Conservation (phyloP, 2,888 invertebrate genomes). For the Gisinianus flammeolus region DNA sequence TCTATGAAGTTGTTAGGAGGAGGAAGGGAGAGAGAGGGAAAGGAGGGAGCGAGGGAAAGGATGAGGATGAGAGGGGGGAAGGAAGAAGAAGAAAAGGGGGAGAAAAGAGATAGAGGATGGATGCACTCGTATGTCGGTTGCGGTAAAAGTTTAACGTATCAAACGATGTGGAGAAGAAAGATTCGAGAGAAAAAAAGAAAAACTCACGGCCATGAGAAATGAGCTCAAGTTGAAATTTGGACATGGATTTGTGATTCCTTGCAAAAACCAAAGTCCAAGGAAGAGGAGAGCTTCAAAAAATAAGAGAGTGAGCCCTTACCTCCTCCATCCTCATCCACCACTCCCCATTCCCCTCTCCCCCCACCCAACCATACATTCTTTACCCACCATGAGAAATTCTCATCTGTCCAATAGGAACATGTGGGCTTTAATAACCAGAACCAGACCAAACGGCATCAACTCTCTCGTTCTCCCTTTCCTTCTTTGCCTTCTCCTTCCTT, state of each 20-base stretch:
- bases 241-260: conserved; percentile 25
- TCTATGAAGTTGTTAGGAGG: conserved; percentile 8
- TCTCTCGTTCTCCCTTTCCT: not conserved
- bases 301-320: not conserved
- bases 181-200: not conserved
- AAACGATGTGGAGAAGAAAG: not conserved
- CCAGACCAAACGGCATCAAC: not conserved
- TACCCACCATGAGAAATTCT: not conserved
- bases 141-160: conserved; percentile 11
- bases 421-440: not conserved
- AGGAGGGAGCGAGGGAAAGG: no score
- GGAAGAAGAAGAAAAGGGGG: not conserved
- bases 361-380: not conserved
- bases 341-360: not conserved
- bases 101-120: not conserved
- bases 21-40: not conserved
- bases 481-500: not conserved
- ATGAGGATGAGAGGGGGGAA: not conserved
- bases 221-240: conserved; percentile 20
- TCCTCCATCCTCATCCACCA: not conserved
- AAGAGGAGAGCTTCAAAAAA: not conserved
- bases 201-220: conserved; percentile 11
- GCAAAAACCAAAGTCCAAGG: conserved; percentile 15
- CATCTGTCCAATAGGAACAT: not conserved
- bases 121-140: conserved; percentile 5